Percentiles rank a stretch among this genome's conserved stretches.
Conservation (phyloP, 23 tunicate genomes). For the Clavelina lepadiformis region DNA sequence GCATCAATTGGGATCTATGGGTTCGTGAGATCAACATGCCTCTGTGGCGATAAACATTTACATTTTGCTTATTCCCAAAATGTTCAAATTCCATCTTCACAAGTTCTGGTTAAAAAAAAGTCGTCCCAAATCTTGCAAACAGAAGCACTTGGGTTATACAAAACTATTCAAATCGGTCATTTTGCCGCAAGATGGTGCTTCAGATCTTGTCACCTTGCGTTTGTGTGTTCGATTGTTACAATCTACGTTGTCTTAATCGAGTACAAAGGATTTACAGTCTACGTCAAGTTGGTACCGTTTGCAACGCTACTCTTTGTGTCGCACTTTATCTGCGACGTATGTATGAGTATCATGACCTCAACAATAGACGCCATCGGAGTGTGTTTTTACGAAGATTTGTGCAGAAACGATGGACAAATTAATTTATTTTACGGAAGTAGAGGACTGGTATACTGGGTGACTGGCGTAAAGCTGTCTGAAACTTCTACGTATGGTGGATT, state of each 20-base stretch:
- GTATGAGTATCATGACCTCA: constrained; percentile 20
- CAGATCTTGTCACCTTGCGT: not conserved
- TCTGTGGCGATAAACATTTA: constrained; percentile 25
- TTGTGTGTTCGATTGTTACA: constrained; percentile 12
- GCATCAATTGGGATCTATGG: constrained; percentile 71
- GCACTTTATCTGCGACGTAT: constrained; percentile 23
- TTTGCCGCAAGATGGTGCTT: constrained; percentile 25
- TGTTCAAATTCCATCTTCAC: constrained; percentile 3
- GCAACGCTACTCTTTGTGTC: constrained; percentile 1
- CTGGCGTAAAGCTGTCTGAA: constrained; percentile 26
- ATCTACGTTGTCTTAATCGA: not conserved
- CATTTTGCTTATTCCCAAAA: not conserved
- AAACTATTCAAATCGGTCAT: constrained; percentile 6
- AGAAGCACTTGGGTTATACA: not conserved
- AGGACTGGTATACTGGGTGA: constrained; percentile 25
- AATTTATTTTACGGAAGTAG: constrained; percentile 33
- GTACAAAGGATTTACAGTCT: not conserved
- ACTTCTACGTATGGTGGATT: constrained; percentile 36
- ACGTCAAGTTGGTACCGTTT: constrained; percentile 16
- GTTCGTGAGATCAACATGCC: constrained; percentile 11
- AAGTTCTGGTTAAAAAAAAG: not conserved
- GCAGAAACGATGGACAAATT: constrained; percentile 37
- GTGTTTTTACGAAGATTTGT: constrained; percentile 51
- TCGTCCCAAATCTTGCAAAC: not conserved
- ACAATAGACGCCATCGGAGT: constrained; percentile 34